phyloP scores from a whole-genome alignment of 1,140 invertebrate genomes.

The Drosophila bocki region DNA sequence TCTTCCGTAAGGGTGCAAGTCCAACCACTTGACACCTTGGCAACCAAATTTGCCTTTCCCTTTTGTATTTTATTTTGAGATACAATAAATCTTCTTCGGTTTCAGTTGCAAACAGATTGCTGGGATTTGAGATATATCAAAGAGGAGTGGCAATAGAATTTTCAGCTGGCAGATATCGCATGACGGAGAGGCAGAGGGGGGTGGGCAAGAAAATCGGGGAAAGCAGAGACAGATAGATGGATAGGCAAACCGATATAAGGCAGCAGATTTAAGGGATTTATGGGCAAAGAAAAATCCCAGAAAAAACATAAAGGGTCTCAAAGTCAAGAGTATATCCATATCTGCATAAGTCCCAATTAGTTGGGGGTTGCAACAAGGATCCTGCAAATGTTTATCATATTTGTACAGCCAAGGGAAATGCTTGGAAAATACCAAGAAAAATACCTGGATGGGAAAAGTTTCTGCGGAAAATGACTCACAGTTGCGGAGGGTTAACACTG shows the following conservation, averaged over 20 bases:
- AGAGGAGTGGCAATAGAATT: constrained; percentile 37
- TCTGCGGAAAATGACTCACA: constrained; percentile 43
- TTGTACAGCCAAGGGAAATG: constrained; percentile 14
- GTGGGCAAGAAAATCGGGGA: constrained; percentile 16
- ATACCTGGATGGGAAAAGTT: constrained; percentile 31
- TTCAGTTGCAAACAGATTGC: constrained; percentile 80
- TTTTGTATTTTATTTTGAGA: constrained; percentile 23
- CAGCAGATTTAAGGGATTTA: constrained; percentile 38
- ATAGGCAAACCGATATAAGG: constrained; percentile 27
- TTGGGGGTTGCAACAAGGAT: constrained; percentile 10
- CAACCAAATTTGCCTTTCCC: constrained; percentile 45
- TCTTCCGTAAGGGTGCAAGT: constrained; percentile 9
- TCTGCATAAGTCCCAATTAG: constrained; percentile 39
- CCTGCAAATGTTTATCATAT: constrained; percentile 32
- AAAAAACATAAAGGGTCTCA: constrained; percentile 17
- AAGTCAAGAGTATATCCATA: constrained; percentile 25
- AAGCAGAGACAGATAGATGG: constrained; percentile 38
- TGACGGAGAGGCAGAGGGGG: constrained; percentile 1
- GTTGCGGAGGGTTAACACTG: constrained; percentile 4
- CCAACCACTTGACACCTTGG: constrained; percentile 70
- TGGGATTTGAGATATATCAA: constrained; percentile 67
- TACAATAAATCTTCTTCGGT: constrained; percentile 80
- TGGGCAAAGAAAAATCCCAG: not conserved
- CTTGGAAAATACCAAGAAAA: constrained; percentile 26
- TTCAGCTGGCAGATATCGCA: constrained; percentile 33